Evolutionary conservation across 2,113 vertebrate species (phyloP), one percentile per base, ranked within the genome.

Genomic region (Bubo scandiacus): DNA sequence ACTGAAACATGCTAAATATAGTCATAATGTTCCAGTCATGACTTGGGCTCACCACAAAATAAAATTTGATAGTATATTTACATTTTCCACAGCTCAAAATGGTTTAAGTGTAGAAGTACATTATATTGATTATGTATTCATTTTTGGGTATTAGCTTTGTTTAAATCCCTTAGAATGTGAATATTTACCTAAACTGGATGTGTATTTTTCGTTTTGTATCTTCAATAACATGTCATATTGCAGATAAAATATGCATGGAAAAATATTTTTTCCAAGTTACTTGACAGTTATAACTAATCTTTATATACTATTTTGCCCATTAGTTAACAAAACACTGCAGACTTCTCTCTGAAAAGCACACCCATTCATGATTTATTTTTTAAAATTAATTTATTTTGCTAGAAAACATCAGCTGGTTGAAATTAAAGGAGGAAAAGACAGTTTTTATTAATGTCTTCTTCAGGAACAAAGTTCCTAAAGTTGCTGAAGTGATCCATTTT

Each of bases 371-470:
- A 63, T 71, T 73, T 83, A 16, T 80, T 90, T 68, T 65, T 79
- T 51, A 10, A 25, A 54, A 85, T 51, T 45, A 6, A 80, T 90
- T 67, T 81, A 54, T 81, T 94, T 95, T 92, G 10, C 40, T 62
- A 85, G 84, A 90, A 96, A 96, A 93, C 22, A 72, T 80, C 70
- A 80, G 49, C 38, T 93, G 66, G 22, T 51, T 77, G 67, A 92
- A 93, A 93, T 68, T 77, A 73, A 90, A 90, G 79, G 9, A 51
- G 15, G 8, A 86, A 90, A 90, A 94, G 86, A 93, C 90, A 93
- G 51, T 40, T 92, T 84, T 84, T 92, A 88, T 86, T 84, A 88
- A 78, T 63, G 52, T 91, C 34, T 73, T 90, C 75, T 92, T 94
- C 36, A 88, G 42, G 63, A 92, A 81, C 72, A 88, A 68, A 36